phyloP scores from a whole-genome alignment of 2,888 invertebrate genomes.

The Calameuta filiformis region DNA sequence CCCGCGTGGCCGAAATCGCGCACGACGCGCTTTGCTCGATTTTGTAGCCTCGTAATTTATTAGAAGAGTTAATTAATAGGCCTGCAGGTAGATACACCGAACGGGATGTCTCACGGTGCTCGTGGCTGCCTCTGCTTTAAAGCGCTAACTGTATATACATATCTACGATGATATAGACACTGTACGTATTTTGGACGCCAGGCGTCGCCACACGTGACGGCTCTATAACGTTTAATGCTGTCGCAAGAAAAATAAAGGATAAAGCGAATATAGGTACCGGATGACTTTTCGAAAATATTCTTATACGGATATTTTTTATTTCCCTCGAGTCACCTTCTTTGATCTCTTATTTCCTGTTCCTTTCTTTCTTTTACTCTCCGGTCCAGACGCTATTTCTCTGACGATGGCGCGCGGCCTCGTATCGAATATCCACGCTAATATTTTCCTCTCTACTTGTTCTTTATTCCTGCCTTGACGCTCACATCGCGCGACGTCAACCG shows the following conservation, averaged over 20 bases:
- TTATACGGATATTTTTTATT: not conserved
- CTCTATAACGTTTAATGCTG: not conserved
- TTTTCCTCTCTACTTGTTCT: constrained; percentile 2
- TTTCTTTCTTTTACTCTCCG: constrained; percentile 8
- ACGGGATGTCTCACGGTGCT: not conserved
- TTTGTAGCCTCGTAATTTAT: constrained; percentile 44
- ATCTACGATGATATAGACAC: not conserved
- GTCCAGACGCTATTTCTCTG: not conserved
- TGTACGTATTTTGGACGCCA: not conserved
- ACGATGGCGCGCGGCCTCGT: not conserved
- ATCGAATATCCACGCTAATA: not conserved
- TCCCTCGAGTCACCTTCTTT: constrained; percentile 20
- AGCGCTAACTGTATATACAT: not conserved
- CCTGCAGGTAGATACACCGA: constrained; percentile 7
- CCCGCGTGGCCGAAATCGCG: not conserved
- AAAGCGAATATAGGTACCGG: not conserved
- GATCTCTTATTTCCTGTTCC: constrained; percentile 20
- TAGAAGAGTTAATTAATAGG: constrained; percentile 59
- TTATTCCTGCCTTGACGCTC: constrained; percentile 32
- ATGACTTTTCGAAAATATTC: not conserved
- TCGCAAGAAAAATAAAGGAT: not conserved
- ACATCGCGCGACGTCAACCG: constrained; percentile 54
- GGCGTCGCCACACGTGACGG: not conserved
- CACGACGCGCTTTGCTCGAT: not conserved
- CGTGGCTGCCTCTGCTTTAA: not conserved